Evolutionary conservation across 2,113 vertebrate species (phyloP).

Genomic region (Neotoma lepida): DNA sequence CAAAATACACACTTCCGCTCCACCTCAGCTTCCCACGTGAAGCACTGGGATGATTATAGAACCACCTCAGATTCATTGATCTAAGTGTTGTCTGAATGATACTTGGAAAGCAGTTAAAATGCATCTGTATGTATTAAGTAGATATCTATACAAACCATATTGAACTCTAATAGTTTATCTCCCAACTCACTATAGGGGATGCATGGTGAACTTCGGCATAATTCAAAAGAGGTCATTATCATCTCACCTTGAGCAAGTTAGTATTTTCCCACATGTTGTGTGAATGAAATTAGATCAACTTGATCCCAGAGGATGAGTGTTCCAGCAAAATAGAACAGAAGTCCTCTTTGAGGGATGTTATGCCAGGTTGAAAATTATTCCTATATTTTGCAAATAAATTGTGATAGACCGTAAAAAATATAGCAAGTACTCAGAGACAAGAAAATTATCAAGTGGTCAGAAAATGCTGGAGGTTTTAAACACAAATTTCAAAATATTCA

Average conservation of each 20-base stretch:
- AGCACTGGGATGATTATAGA: not conserved
- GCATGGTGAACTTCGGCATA: not conserved
- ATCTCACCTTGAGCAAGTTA: not conserved
- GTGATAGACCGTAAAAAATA: slow-evolving; percentile 3
- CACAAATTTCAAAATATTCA: not conserved
- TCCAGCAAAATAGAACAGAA: not conserved
- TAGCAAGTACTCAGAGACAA: slow-evolving; percentile 28
- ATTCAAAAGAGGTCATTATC: not conserved
- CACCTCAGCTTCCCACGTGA: not conserved
- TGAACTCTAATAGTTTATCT: not conserved
- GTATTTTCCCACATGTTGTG: not conserved
- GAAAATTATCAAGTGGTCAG: not conserved
- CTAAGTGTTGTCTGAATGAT: not conserved
- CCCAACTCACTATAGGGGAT: not conserved
- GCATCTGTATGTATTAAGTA: not conserved
- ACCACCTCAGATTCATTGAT: not conserved
- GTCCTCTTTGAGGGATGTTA: slow-evolving; percentile 19
- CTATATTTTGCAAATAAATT: slow-evolving; percentile 26
- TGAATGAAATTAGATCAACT: slow-evolving; percentile 23
- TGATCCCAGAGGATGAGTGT: not conserved
- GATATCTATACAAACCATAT: not conserved
- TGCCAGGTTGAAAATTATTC: slow-evolving; percentile 42
- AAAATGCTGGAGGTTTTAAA: not conserved
- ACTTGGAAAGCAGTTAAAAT: slow-evolving; percentile 27
- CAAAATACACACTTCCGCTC: not conserved